Base-by-base conservation (phyloP, 2,888 invertebrate genomes). In the Monoplex corrugatus region DNA sequence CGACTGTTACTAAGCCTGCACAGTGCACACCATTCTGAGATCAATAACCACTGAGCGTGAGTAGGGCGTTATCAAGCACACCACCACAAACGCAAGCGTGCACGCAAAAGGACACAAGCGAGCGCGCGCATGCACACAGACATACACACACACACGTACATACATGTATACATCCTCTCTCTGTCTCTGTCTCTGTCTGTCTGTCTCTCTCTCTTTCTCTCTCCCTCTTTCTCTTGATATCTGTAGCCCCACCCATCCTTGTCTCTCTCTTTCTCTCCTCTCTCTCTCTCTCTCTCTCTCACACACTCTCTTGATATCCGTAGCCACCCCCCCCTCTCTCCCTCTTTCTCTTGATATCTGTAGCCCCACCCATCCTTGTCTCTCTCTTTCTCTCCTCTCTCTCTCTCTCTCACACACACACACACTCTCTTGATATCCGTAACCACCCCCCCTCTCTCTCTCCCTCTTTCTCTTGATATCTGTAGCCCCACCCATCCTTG, bases 331-430 rank as follows among this genome's bases (percentile, higher is more conserved):
- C n/a, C n/a, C n/a, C n/a, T n/a, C n/a, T n/a, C n/a, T n/a, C n/a
- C n/a, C n/a, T n/a, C n/a, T n/a, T n/a, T n/a, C n/a, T n/a, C n/a
- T n/a, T n/a, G n/a, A n/a, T n/a, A n/a, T n/a, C n/a, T n/a, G n/a
- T n/a, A n/a, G n/a, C n/a, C n/a, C n/a, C 32, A 5, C 32, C 72
- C 32, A 3, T 16, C 84, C 84, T 72, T 43, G 63, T 84, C n/a
- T 16, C 84, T 88, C 84, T 43, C 83, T 84, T 32, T 43, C 83
- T 43, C n/a, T n/a, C 83, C 88, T 84, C 44, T 63, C 44, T 50
- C 87, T 63, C 88, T 40, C 43, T 43, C 84, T 38, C 63, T 63
- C 83, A 1, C 83, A 40, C 83, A n/a, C n/a, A n/a, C n/a, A n/a
- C n/a, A n/a, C n/a, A n/a, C n/a, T n/a, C n/a, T n/a, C n/a, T n/a